A percentile compares a stretch with the other conserved stretches of the same genome.
Conservation (phyloP, 2,888 invertebrate genomes). For the Watsonalla cultraria region DNA sequence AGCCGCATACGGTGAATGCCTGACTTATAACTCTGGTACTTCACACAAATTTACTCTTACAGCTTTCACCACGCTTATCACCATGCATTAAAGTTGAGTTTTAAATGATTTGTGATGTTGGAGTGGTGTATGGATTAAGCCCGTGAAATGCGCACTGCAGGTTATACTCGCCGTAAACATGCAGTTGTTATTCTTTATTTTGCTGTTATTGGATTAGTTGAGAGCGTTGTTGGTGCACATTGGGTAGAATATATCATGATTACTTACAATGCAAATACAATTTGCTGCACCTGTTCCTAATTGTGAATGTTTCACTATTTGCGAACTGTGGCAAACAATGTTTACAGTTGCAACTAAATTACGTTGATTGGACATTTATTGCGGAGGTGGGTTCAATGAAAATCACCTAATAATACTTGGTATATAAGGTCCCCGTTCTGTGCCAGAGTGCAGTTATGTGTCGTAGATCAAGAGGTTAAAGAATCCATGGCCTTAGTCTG, state of each 20-base stretch:
- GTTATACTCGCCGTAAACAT: constrained; percentile 18
- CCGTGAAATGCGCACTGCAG: constrained; percentile 40
- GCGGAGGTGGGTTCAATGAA: no score
- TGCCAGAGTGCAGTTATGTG: no score
- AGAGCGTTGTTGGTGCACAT: background rate
- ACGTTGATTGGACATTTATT: no score
- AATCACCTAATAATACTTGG: no score
- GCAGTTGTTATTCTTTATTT: constrained; percentile 23
- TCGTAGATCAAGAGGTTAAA: no score
- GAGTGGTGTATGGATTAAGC: constrained; percentile 16
- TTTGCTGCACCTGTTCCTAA: background rate
- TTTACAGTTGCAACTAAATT: no score
- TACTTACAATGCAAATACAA: background rate
- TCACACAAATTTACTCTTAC: background rate
- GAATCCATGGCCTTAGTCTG: no score
- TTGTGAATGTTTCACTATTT: background rate
- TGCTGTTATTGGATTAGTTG: constrained; percentile 14
- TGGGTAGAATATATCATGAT: background rate
- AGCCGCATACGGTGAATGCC: constrained; percentile 9
- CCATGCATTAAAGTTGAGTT: background rate
- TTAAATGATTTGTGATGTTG: background rate
- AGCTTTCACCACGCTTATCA: background rate
- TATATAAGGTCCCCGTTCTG: no score
- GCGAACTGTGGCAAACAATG: no score
- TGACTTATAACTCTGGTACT: constrained; percentile 8